phyloP scores from a whole-genome alignment of 2,113 vertebrate genomes.

The Casuarius casuarius region DNA sequence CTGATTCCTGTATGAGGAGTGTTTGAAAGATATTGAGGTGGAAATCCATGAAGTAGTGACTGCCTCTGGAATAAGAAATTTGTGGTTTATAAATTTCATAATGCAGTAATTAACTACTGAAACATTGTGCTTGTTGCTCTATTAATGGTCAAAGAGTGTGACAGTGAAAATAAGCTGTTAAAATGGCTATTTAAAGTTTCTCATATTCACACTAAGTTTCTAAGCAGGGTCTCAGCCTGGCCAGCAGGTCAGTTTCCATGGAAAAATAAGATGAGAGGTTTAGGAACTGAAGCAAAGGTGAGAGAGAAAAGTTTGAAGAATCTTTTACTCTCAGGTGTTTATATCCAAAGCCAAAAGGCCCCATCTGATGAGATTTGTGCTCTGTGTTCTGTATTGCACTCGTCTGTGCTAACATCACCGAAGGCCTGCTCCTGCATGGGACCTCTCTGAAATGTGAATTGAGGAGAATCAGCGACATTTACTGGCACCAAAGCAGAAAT shows the following conservation, averaged over 20 bases:
- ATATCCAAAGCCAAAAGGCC: not conserved
- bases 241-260: not conserved
- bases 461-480: rapidly evolving
- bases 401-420: not conserved
- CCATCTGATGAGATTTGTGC: not conserved
- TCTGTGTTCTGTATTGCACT: not conserved
- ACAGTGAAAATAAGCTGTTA: not conserved
- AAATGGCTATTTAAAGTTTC: not conserved
- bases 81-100: not conserved
- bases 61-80: not conserved
- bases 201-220: not conserved
- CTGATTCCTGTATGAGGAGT: not conserved
- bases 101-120: not conserved
- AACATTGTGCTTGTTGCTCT: not conserved
- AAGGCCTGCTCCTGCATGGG: not conserved
- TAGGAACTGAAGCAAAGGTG: not conserved
- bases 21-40: not conserved
- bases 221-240: not conserved
- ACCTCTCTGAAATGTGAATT: not conserved
- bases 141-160: not conserved
- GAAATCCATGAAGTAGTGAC: not conserved
- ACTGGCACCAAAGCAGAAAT: rapidly evolving
- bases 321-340: not conserved
- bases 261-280: not conserved
- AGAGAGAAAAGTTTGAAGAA: not conserved